Evolutionary conservation across 2,113 vertebrate genomes (phyloP).

Genomic region (Probosciger aterrimus): DNA sequence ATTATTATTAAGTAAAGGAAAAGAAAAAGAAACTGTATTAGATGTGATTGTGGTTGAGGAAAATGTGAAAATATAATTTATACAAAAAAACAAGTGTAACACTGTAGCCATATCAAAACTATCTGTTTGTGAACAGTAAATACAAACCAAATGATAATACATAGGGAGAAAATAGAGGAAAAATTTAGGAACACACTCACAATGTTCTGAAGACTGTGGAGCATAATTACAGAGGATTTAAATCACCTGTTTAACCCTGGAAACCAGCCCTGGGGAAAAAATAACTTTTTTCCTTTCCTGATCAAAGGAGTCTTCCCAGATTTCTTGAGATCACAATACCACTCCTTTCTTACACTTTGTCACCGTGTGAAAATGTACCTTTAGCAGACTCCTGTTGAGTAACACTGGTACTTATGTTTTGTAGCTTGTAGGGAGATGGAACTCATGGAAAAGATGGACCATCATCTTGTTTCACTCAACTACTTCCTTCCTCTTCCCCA

Average conservation of each 20-base stretch:
- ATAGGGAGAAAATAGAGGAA: neutral
- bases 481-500: neutral
- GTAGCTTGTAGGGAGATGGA: neutral
- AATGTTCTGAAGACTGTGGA: neutral
- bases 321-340: neutral
- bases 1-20: neutral
- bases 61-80: neutral
- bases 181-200: neutral
- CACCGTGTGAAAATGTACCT: neutral
- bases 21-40: neutral
- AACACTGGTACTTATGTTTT: neutral
- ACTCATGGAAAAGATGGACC: neutral
- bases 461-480: neutral
- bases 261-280: neutral
- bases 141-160: neutral
- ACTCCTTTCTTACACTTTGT: neutral
- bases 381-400: neutral
- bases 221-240: neutral
- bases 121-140: neutral
- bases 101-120: neutral
- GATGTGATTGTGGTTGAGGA: neutral
- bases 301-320: neutral
- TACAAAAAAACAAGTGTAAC: neutral
- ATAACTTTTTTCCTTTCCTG: neutral
- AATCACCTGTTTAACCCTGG: neutral